Evolutionary conservation across 2,113 vertebrate species (phyloP).

Genomic region (Callipepla squamata): DNA sequence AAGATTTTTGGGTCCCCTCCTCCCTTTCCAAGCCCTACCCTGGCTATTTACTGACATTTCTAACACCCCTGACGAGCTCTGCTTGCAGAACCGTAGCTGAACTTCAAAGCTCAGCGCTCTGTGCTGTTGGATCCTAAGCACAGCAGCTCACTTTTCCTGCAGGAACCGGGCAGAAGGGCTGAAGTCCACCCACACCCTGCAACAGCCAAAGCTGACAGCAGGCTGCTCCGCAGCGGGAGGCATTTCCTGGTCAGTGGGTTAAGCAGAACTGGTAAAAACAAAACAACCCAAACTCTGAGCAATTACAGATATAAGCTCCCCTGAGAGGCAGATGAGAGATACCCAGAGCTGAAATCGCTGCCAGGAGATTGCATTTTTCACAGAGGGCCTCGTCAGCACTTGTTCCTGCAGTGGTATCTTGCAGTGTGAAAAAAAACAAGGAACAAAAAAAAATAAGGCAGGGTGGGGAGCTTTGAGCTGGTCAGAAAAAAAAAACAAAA

Average conservation of each 20-base stretch:
- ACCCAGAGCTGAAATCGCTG: background rate
- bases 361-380: background rate
- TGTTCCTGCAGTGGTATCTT: background rate
- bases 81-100: background rate
- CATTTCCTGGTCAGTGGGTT: background rate
- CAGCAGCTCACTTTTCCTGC: rapidly evolving
- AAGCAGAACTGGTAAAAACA: background rate
- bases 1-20: background rate
- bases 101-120: background rate
- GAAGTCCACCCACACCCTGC: conserved; percentile 15
- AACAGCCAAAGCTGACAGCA: background rate
- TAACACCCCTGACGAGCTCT: rapidly evolving
- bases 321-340: background rate
- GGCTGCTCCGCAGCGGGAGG: rapidly evolving
- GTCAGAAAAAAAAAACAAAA: background rate
- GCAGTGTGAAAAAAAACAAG: background rate
- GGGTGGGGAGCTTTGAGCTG: background rate
- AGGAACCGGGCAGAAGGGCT: background rate
- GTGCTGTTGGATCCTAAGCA: background rate
- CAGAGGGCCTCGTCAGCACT: background rate
- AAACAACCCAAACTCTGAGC: rapidly evolving
- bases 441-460: rapidly evolving
- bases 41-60: background rate
- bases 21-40: background rate
- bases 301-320: background rate